Evolutionary conservation across 2,888 invertebrate genomes (phyloP), one percentile per base, ranked within the genome.

Genomic region (Agrochola lota): DNA sequence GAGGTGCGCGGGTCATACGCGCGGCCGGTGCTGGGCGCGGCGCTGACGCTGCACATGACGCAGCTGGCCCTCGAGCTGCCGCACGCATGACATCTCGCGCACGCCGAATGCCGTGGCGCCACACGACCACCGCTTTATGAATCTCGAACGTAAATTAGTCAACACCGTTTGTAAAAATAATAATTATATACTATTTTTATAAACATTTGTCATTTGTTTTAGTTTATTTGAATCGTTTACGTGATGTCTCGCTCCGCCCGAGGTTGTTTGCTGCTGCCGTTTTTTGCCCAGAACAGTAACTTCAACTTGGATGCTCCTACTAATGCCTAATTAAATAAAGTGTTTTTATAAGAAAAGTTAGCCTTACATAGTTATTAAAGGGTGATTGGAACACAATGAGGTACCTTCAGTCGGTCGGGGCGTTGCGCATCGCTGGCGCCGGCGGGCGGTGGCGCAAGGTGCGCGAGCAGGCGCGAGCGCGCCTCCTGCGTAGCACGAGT

Each of bases 21-120:
- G 85, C 94, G 94, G 17, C 91, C 90, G 71, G 85, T 94, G 89
- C 74, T 88, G 80, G 92, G 94, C 78, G 89, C 90, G 23, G 93
- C 92, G 85, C 92, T 94, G 17, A 81, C 91, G 87, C 91, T 94
- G 88, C 92, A 91, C 60, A 82, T 94, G 81, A 85, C 90, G 87
- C 91, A 86, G 40, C 89, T 93, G 23, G 80, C 85, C 57, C 70
- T 84, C 1, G 91, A 91, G 72, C 86, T 91, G 85, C 85, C 90
- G 43, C 83, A 80, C 75, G 89, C 91, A 40, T 90, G 88, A 88
- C 74, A 23, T 68, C 67, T 30, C 30, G 49, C 23, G 15, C 15
- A n/a, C 26, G 20, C 2, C 43, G 40, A n/a, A 17, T 6, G 11
- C 43, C 66, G 66, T 43, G 11, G 26, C 11, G 20, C 12, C 26